phyloP scores from a whole-genome alignment of 1,140 invertebrate species.

The Globodera ellingtonae region DNA sequence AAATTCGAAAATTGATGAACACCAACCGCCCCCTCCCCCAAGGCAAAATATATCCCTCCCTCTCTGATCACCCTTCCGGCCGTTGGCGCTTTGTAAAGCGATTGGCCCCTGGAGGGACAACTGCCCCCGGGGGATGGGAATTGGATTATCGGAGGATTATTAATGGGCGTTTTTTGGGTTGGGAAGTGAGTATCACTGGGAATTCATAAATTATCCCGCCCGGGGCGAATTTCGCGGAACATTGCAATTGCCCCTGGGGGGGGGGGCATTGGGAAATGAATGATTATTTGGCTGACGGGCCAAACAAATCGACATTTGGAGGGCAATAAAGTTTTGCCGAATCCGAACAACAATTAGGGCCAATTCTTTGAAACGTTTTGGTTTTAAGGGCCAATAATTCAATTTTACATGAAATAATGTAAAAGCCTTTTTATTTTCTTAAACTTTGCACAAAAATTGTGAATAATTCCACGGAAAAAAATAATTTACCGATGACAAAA shows the following conservation, averaged over 20 bases:
- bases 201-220: slow-evolving; percentile 17
- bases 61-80: neutral
- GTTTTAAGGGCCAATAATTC: too few relatives aligned
- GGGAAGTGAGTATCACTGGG: neutral
- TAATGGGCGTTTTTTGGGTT: slow-evolving; percentile 15
- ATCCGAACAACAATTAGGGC: neutral
- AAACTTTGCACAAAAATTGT: neutral
- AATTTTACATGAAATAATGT: too few relatives aligned
- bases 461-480: neutral
- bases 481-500: neutral
- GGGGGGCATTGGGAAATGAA: neutral
- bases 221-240: slow-evolving; percentile 8
- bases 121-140: neutral
- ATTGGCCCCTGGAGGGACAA: neutral
- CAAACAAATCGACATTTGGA: neutral
- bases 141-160: slow-evolving; percentile 12
- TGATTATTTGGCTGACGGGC: neutral
- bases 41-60: neutral
- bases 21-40: neutral
- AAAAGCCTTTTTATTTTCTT: neutral
- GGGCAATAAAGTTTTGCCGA: neutral
- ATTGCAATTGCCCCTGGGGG: slow-evolving; percentile 6
- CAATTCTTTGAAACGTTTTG: too few relatives aligned
- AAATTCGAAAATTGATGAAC: slow-evolving; percentile 4
- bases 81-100: slow-evolving; percentile 6